Evolutionary conservation across 2,113 vertebrate species (phyloP).

Genomic region (Paramisgurnus dabryanus): DNA sequence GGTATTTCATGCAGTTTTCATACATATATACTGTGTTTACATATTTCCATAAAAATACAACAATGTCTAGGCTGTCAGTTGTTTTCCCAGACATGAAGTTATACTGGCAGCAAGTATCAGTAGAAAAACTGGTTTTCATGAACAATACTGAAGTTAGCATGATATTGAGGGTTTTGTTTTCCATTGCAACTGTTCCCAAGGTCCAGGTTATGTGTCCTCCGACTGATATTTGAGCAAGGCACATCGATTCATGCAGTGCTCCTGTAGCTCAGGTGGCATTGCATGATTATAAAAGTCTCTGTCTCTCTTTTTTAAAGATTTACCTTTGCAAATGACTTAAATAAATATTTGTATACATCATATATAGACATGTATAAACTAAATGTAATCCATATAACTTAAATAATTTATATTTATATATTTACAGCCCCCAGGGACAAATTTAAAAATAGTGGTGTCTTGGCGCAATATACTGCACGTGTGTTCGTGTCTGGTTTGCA

Average conservation of each 20-base stretch:
- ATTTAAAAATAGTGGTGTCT: conserved; percentile 44
- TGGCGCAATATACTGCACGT: conserved; percentile 45
- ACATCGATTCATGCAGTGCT: conserved; percentile 75
- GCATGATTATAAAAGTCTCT: conserved; percentile 66
- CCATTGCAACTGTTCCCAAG: conserved; percentile 51
- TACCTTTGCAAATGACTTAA: conserved; percentile 75
- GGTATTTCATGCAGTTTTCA: conserved; percentile 54
- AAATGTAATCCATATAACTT: conserved; percentile 99
- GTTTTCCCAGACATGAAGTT: conserved; percentile 29
- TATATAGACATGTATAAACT: conserved; percentile 97
- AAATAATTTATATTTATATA: conserved; percentile 99
- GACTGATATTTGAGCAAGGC: conserved; percentile 64
- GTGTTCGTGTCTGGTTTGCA: neutral
- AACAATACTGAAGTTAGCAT: conserved; percentile 80
- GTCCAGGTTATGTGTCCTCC: conserved; percentile 32
- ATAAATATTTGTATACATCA: conserved; percentile 93
- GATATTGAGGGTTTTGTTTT: conserved; percentile 50
- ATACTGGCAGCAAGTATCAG: conserved; percentile 40
- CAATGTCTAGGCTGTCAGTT: conserved; percentile 36
- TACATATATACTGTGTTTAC: conserved; percentile 42
- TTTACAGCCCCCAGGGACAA: conserved; percentile 69
- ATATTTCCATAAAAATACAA: conserved; percentile 38
- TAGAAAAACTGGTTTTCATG: conserved; percentile 36
- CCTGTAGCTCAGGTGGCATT: conserved; percentile 73
- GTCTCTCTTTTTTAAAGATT: conserved; percentile 63